These are phyloP conservation scores for Steinernema scapterisci DNA, from an alignment of 2,888 invertebrate species.

Conservation along the genomic window DNA sequence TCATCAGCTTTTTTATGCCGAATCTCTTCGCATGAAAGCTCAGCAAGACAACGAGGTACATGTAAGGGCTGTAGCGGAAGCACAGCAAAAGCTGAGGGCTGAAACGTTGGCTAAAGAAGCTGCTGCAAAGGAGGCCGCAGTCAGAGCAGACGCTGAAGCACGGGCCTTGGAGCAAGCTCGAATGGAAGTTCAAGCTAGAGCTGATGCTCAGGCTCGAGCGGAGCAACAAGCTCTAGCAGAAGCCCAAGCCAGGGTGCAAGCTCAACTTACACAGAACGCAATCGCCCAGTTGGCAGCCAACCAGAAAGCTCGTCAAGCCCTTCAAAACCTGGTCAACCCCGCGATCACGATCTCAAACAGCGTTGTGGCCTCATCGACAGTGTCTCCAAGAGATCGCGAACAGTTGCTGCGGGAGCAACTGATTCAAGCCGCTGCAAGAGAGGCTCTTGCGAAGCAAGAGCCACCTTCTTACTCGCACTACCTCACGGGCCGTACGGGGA, in stretches of 20 bases:
- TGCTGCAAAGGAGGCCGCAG: neutral
- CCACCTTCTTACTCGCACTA: neutral
- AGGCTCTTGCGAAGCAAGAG: conserved; percentile 5
- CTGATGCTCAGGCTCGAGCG: neutral
- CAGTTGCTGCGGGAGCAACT: neutral
- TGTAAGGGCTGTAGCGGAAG: neutral
- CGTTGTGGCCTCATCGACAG: neutral
- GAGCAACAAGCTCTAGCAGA: neutral
- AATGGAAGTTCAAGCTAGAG: neutral
- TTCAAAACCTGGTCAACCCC: neutral
- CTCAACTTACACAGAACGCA: conserved; percentile 1
- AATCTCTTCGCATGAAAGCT: neutral
- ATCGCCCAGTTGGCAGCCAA: neutral
- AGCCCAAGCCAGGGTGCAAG: neutral
- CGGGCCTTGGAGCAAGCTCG: neutral
- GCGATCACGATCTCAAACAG: neutral
- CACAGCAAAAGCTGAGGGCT: neutral
- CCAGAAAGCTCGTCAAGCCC: conserved; percentile 6
- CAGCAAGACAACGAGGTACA: neutral
- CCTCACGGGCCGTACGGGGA: neutral
- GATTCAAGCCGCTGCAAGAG: neutral
- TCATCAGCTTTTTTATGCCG: neutral
- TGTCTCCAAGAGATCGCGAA: conserved; percentile 2
- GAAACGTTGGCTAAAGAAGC: neutral
- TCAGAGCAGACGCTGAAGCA: neutral